Percentiles rank a stretch among this genome's conserved stretches.
These are phyloP conservation scores for Calypte anna DNA, from an alignment of 2,113 vertebrate species.

Conservation along the genomic window DNA sequence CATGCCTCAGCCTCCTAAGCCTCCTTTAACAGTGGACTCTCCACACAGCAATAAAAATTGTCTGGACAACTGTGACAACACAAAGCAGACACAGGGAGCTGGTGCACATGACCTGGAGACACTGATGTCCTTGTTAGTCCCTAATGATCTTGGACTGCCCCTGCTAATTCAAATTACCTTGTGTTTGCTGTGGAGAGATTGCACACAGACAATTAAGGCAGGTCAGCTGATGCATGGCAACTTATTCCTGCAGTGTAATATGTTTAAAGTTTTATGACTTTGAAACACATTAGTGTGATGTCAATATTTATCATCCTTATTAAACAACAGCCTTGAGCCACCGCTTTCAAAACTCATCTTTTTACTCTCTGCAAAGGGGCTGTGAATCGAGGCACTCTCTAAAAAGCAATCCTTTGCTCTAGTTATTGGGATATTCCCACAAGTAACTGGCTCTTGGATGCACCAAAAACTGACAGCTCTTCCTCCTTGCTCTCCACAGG, in stretches of 20 bases:
- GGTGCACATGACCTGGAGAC: slow-evolving; percentile 35
- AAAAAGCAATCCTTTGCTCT: not conserved
- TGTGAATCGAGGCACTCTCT: not conserved
- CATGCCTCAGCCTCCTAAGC: not conserved
- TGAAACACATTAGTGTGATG: slow-evolving; percentile 12
- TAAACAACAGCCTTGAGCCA: slow-evolving; percentile 52
- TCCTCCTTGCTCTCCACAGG: not conserved
- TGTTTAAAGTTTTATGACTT: slow-evolving; percentile 47
- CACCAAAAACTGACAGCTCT: not conserved
- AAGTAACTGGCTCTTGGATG: not conserved
- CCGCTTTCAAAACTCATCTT: not conserved
- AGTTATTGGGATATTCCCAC: not conserved
- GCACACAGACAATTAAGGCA: slow-evolving; percentile 45
- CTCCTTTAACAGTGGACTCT: not conserved
- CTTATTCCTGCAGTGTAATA: slow-evolving; percentile 22
- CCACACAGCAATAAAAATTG: not conserved
- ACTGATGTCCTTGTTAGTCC: slow-evolving; percentile 44
- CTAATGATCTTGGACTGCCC: slow-evolving; percentile 46
- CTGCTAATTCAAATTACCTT: slow-evolving; percentile 50
- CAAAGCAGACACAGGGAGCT: slow-evolving; percentile 1
- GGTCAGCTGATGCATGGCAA: slow-evolving; percentile 42
- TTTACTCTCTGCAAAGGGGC: not conserved
- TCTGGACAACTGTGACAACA: not conserved
- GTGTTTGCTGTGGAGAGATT: slow-evolving; percentile 46
- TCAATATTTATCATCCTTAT: slow-evolving; percentile 56